Percentiles rank a stretch among this genome's conserved stretches.
These are phyloP conservation scores for Thamnaconus septentrionalis DNA, from an alignment of 2,113 vertebrate genomes.

Conservation along the genomic window DNA sequence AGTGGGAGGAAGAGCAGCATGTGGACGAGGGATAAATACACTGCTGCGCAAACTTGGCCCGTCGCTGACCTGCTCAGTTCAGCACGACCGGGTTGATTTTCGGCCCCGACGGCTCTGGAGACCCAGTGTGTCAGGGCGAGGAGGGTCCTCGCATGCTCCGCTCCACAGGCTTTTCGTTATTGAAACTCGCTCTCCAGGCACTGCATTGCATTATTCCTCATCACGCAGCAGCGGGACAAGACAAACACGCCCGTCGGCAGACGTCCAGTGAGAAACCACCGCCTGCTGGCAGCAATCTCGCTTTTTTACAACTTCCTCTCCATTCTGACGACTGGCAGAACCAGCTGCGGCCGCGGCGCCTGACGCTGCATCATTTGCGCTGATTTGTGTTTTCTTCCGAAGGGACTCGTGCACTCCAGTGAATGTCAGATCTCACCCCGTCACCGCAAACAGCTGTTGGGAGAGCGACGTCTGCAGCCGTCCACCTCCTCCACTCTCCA, in stretches of 20 bases:
- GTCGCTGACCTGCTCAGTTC: too few relatives aligned
- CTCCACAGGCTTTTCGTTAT: background rate
- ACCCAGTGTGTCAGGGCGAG: slow-evolving; percentile 5
- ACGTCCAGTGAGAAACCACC: slow-evolving; percentile 25
- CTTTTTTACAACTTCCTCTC: slow-evolving; percentile 42
- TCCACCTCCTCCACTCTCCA: too few relatives aligned
- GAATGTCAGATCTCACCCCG: too few relatives aligned
- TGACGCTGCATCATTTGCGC: slow-evolving; percentile 38
- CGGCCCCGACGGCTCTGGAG: slow-evolving; percentile 2
- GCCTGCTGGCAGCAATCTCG: slow-evolving; percentile 45
- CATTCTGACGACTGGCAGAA: slow-evolving; percentile 40
- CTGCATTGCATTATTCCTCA: slow-evolving; percentile 50
- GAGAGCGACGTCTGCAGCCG: too few relatives aligned
- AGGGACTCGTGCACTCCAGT: slow-evolving; percentile 15
- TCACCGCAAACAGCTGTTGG: too few relatives aligned
- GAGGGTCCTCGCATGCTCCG: background rate
- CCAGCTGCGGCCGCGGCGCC: slow-evolving; percentile 43
- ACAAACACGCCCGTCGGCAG: slow-evolving; percentile 14
- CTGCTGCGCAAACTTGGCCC: too few relatives aligned
- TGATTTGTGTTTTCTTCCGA: slow-evolving; percentile 20
- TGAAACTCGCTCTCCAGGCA: slow-evolving; percentile 30
- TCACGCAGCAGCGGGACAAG: slow-evolving; percentile 45
- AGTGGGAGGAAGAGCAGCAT: slow-evolving; percentile 10
- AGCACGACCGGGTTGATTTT: too few relatives aligned
- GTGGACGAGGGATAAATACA: too few relatives aligned